Conservation (phyloP, 2,888 invertebrate species). For the Caradrina kadenii region DNA sequence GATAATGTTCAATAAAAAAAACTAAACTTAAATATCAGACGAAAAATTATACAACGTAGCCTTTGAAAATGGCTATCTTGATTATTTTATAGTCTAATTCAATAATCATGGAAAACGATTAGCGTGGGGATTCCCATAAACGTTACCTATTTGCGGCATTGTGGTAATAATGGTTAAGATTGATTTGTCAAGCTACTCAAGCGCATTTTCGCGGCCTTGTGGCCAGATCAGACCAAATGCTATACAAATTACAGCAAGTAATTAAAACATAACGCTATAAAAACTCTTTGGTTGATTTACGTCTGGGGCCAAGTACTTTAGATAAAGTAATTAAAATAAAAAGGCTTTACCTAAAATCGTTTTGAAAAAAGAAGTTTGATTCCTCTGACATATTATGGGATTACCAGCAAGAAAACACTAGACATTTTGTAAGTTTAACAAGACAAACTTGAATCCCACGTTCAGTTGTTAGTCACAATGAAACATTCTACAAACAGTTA, state of each 20-base stretch:
- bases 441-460: constrained; percentile 4
- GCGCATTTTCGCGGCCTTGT: constrained; percentile 9
- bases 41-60: not conserved
- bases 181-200: constrained; percentile 35
- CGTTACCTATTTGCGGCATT: constrained; percentile 2
- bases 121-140: constrained; percentile 14
- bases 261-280: not conserved
- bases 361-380: too few relatives aligned
- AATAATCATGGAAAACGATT: not conserved
- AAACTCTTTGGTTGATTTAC: not conserved
- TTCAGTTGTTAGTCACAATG: constrained; percentile 28
- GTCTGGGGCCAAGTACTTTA: too few relatives aligned
- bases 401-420: not conserved
- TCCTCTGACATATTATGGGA: not conserved
- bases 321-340: too few relatives aligned
- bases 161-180: not conserved
- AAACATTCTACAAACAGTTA: constrained; percentile 51
- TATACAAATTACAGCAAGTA: not conserved
- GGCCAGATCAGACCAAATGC: not conserved
- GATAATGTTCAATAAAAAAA: not conserved
- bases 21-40: not conserved
- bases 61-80: not conserved
- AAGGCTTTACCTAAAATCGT: too few relatives aligned
- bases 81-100: not conserved
- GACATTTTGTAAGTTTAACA: not conserved